Base-by-base conservation (phyloP, 1,140 invertebrate genomes). In the Tetragonula clypearis region DNA sequence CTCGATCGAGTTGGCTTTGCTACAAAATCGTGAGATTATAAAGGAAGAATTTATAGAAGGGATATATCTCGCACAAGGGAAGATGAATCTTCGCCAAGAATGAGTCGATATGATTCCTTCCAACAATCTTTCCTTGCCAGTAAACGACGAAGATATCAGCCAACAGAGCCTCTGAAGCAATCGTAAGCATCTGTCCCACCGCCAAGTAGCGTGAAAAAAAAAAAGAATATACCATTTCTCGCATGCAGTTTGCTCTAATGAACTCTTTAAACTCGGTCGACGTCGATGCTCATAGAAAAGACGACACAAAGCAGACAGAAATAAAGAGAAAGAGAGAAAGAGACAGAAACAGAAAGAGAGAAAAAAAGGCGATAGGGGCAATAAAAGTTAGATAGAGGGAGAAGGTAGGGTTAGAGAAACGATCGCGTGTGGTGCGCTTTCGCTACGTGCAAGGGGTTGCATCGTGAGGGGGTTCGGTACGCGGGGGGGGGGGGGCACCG, bases 361-460 rank as follows among this genome's bases (percentile, higher is more conserved):
- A 35, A 30, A 69, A 41, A 74, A 62, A 66, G 60, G 56, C 15
- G 53, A 74, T 2, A 19, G 26, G 17, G 55, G 53, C 53, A 76
- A 76, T 77, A 49, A 60, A 77, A 49, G 58, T 78, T 76, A 56
- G 26, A 35, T 35, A 11, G 56, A 35, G 72, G 49, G 35, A 55
- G 30, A 65, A 30, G 35, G 66, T 56, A 8, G 71, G 69, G 75
- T 74, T 68, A 60, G 75, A 83, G 84, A 71, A 65, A 81, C 78
- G 73, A 65, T 71, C 75, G 53, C 56, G 74, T 66, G 65, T 82
- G 77, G 74, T 82, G 72, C 74, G 84, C n/a, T 26, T 56, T 30
- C 14, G 26, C 78, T 82, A 68, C 19, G 68, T 75, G 86, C 82
- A 87, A 90, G 88, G 69, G 80, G 86, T 80, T 89, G 86, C 72